Evolutionary conservation across 2,113 vertebrate species (phyloP).

Genomic region (Galeopterus variegatus): DNA sequence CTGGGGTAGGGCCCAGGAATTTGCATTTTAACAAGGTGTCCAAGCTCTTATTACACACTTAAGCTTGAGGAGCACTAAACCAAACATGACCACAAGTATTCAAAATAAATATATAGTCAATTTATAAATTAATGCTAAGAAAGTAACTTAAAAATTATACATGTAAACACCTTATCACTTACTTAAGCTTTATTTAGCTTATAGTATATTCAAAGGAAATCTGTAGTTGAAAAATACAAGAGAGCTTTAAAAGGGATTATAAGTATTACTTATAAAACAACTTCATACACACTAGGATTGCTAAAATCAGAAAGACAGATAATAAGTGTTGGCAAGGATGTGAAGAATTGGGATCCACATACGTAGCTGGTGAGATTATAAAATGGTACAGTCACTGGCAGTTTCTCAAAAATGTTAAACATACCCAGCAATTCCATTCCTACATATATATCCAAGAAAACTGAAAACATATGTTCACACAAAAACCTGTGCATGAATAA

Average conservation of each 20-base stretch:
- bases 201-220: constrained; percentile 18
- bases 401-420: constrained; percentile 59
- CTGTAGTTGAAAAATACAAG: constrained; percentile 18
- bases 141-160: constrained; percentile 8
- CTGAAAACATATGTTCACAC: background rate
- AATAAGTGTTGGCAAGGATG: background rate
- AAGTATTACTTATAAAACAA: constrained; percentile 15
- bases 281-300: background rate
- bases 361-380: background rate
- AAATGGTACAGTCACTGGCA: background rate
- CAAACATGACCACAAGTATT: constrained; percentile 24
- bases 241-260: constrained; percentile 23
- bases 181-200: constrained; percentile 47
- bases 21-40: constrained; percentile 32
- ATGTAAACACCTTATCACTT: constrained; percentile 6
- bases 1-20: background rate
- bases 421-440: background rate
- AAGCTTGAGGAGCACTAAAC: constrained; percentile 6
- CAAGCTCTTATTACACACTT: constrained; percentile 8
- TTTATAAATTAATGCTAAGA: constrained; percentile 26
- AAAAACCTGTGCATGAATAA: constrained; percentile 13
- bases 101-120: constrained; percentile 44
- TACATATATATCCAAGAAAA: background rate
- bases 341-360: background rate
- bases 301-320: constrained; percentile 58